These are phyloP conservation scores for Mystacides longicornis DNA, from an alignment of 2,888 invertebrate species.

Conservation along the genomic window DNA sequence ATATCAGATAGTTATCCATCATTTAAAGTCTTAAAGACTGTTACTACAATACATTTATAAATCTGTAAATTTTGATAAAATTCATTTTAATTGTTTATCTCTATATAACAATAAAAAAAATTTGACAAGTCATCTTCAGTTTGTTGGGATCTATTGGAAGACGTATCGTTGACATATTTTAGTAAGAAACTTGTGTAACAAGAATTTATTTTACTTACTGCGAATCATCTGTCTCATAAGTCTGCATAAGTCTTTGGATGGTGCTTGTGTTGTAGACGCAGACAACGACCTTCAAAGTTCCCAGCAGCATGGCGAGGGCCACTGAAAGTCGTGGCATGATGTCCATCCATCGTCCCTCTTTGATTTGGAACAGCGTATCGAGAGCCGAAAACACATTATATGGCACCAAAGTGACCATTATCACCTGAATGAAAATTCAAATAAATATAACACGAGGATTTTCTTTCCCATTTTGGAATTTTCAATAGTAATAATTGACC, in stretches of 20 bases:
- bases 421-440: slow-evolving; percentile 10
- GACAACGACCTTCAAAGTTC: slow-evolving; percentile 19
- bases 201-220: no score
- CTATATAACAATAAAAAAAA: no score
- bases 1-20: background rate
- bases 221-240: slow-evolving; percentile 7
- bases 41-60: no score
- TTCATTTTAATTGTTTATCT: no score
- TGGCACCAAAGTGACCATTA: slow-evolving; percentile 17
- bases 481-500: no score
- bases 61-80: no score
- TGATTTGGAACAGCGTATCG: slow-evolving; percentile 16
- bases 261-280: slow-evolving; percentile 11
- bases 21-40: no score
- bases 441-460: no score
- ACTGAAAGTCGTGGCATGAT: slow-evolving; percentile 21
- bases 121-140: no score
- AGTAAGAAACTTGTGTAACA: no score
- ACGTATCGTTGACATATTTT: background rate
- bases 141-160: no score
- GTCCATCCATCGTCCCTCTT: slow-evolving; percentile 19
- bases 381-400: slow-evolving; percentile 18
- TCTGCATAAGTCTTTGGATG: slow-evolving; percentile 16
- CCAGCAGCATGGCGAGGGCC: slow-evolving; percentile 21
- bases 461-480: no score